A percentile compares a stretch with the other conserved stretches of the same genome.
Conservation (phyloP, 2,888 invertebrate genomes). For the Acrobasis repandana region DNA sequence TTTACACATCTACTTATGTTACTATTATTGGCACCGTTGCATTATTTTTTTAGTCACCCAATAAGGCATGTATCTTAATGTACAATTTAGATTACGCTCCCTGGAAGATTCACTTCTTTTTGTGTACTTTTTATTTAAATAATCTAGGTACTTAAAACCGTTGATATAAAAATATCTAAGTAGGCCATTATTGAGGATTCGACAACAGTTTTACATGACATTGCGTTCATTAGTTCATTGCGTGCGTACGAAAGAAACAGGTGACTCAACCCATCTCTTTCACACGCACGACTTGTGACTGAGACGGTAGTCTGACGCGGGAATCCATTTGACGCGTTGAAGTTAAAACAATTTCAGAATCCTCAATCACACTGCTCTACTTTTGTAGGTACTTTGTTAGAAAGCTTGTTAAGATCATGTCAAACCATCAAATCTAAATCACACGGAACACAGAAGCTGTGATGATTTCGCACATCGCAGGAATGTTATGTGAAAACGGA, state of each 20-base stretch:
- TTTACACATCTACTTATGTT: conserved; percentile 39
- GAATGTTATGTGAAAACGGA: conserved; percentile 47
- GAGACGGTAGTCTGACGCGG: neutral
- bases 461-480: conserved; percentile 42
- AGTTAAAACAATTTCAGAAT: neutral
- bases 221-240: too few species aligned
- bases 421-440: conserved; percentile 44
- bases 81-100: conserved; percentile 4
- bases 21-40: conserved; percentile 54
- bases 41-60: conserved; percentile 37
- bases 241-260: too few species aligned
- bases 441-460: conserved; percentile 50
- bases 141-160: neutral
- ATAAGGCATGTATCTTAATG: conserved; percentile 44
- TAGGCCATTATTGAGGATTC: neutral
- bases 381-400: conserved; percentile 24
- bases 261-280: too few species aligned
- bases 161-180: neutral
- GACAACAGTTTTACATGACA: neutral
- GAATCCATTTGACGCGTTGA: neutral
- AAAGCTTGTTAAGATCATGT: conserved; percentile 44
- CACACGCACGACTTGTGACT: neutral
- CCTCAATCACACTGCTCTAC: neutral
- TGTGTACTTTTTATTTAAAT: conserved; percentile 3
- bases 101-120: neutral